Conservation (phyloP, 2,888 invertebrate species). For the Zootermopsis nevadensis region DNA sequence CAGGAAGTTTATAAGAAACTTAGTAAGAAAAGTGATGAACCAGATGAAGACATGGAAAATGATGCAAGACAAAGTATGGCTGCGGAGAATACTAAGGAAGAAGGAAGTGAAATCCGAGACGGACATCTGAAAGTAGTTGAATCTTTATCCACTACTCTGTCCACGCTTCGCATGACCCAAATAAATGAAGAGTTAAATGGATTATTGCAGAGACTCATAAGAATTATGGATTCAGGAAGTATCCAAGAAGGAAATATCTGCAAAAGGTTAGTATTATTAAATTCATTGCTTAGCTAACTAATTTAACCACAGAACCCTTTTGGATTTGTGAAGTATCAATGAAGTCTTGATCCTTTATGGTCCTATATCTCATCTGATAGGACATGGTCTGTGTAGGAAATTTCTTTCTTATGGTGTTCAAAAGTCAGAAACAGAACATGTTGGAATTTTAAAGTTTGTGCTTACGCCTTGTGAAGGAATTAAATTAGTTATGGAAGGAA, state of each 20-base stretch:
- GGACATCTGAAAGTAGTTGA: slow-evolving; percentile 76
- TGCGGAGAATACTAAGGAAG: background rate
- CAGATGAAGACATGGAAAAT: slow-evolving; percentile 44
- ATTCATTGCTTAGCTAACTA: too few relatives aligned
- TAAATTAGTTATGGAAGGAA: too few relatives aligned
- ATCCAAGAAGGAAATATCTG: slow-evolving; percentile 54
- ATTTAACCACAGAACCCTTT: too few relatives aligned
- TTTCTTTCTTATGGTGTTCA: too few relatives aligned
- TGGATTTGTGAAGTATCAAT: too few relatives aligned
- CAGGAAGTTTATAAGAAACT: slow-evolving; percentile 71
- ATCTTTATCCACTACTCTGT: slow-evolving; percentile 72
- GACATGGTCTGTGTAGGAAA: too few relatives aligned
- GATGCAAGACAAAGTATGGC: background rate
- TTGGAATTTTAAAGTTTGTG: too few relatives aligned
- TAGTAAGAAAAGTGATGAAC: slow-evolving; percentile 57
- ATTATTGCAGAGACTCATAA: slow-evolving; percentile 53
- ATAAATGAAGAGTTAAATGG: slow-evolving; percentile 60
- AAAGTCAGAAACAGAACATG: too few relatives aligned
- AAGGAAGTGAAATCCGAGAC: slow-evolving; percentile 62
- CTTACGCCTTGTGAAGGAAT: too few relatives aligned
- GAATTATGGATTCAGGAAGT: slow-evolving; percentile 57
- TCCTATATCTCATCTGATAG: too few relatives aligned
- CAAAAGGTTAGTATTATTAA: slow-evolving; percentile 50
- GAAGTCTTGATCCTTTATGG: too few relatives aligned
- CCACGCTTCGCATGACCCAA: slow-evolving; percentile 68